These are phyloP conservation scores for Euleptes europaea DNA, from an alignment of 2,113 vertebrate genomes.

Conservation along the genomic window DNA sequence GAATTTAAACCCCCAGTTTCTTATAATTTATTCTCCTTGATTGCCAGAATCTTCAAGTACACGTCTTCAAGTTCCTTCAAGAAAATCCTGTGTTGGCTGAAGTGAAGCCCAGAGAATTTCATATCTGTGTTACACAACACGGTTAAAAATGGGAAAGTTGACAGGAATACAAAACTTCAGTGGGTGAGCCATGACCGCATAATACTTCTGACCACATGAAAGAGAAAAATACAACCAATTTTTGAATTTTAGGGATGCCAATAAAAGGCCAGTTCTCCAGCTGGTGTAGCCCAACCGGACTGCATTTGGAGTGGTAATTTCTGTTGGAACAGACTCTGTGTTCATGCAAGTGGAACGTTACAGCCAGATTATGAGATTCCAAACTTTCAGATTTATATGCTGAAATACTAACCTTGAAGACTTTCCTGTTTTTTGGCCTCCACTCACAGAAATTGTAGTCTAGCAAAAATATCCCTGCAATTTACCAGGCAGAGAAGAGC, in stretches of 20 bases:
- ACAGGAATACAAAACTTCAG: slow-evolving; percentile 22
- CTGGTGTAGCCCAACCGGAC: slow-evolving; percentile 4
- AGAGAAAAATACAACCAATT: slow-evolving; percentile 17
- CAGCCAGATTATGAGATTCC: neutral
- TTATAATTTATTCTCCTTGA: neutral
- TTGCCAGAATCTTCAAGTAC: slow-evolving; percentile 8
- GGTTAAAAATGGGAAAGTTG: slow-evolving; percentile 45
- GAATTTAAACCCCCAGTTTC: neutral
- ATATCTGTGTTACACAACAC: neutral
- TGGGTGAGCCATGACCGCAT: slow-evolving; percentile 8
- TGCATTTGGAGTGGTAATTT: neutral
- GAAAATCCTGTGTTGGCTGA: slow-evolving; percentile 42
- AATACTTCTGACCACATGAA: slow-evolving; percentile 41
- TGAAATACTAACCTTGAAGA: too few relatives aligned
- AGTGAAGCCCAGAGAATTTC: slow-evolving; percentile 20
- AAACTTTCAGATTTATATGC: too few relatives aligned
- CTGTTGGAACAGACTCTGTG: neutral
- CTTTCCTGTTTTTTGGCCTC: too few relatives aligned
- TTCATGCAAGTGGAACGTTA: neutral
- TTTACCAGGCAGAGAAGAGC: too few relatives aligned
- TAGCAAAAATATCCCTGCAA: too few relatives aligned
- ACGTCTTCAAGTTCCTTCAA: slow-evolving; percentile 37
- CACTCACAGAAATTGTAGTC: too few relatives aligned
- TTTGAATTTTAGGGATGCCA: neutral
- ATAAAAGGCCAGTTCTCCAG: slow-evolving; percentile 25